Conservation (phyloP, 2,888 invertebrate genomes). For the Trimorus sp. region DNA sequence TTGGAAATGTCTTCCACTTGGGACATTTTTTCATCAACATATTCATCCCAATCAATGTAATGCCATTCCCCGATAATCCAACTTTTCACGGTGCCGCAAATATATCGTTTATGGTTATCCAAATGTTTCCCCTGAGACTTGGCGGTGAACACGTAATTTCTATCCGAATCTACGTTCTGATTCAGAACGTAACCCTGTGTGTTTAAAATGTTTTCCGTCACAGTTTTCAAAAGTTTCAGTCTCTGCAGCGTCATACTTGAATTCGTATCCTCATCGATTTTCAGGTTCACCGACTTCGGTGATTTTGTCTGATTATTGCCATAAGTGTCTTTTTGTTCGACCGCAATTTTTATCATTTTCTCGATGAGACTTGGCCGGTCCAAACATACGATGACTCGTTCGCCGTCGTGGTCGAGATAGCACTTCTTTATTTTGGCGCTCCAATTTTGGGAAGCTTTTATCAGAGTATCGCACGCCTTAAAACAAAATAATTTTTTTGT, state of each 20-base stretch:
- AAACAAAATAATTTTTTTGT: no score
- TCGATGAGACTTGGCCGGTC: slow-evolving; percentile 79
- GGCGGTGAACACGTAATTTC: slow-evolving; percentile 79
- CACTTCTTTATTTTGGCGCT: slow-evolving; percentile 81
- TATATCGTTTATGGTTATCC: slow-evolving; percentile 73
- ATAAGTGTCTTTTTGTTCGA: slow-evolving; percentile 73
- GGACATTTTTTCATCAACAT: slow-evolving; percentile 75
- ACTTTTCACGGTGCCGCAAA: slow-evolving; percentile 86
- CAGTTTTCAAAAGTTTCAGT: slow-evolving; percentile 77
- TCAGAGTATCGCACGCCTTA: slow-evolving; percentile 74
- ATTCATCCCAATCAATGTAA: slow-evolving; percentile 82
- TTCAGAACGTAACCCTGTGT: slow-evolving; percentile 72
- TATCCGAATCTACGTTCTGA: slow-evolving; percentile 73
- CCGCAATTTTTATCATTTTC: slow-evolving; percentile 73
- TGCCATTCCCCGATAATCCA: slow-evolving; percentile 84
- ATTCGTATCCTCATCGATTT: slow-evolving; percentile 71
- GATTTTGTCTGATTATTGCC: slow-evolving; percentile 69
- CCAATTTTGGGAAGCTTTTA: slow-evolving; percentile 82
- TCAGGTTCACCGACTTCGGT: slow-evolving; percentile 65
- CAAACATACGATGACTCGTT: slow-evolving; percentile 83
- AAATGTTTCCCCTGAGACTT: slow-evolving; percentile 80
- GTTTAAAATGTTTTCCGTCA: slow-evolving; percentile 78
- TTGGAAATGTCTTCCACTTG: slow-evolving; percentile 14
- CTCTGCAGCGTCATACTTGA: slow-evolving; percentile 79
- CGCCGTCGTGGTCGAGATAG: slow-evolving; percentile 78